Base-by-base conservation (phyloP, 2,888 invertebrate species). In the Nephrotoma appendiculata region DNA sequence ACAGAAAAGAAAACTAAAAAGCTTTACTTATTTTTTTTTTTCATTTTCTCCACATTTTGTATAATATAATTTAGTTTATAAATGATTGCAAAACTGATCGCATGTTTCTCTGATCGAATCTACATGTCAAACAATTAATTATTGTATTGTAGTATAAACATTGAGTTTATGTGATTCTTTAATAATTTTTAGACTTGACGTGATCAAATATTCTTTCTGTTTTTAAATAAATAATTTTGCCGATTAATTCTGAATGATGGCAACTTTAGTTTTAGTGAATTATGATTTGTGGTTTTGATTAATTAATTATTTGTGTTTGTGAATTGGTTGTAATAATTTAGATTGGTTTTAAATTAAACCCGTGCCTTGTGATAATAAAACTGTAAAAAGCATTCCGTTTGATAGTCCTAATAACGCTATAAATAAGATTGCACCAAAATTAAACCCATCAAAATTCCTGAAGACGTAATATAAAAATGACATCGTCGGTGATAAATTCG, bases 21-120 rank as follows among this genome's bases (percentile, higher is more conserved):
- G 71, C 71, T 71, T 71, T 71, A 31, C 71, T 71, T 31, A 71
- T 52, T 52, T 52, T 52, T 52, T n/a, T 52, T 11, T 71, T 31
- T 71, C 7, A 71, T 71, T 71, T 71, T 71, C 31, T 71, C 71
- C 71, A 71, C 71, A 31, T 71, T 71, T 71, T 31, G 19, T 71
- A 9, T 71, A 31, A 31, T 71, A 71, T 71, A 31, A 71, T 71
- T 84, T 43, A 84, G 84, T 84, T 84, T n/a, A 7, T 84, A 15
- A 42, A 43, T 84, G 84, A 84, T 84, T 84, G 43, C 84, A 84
- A 84, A 84, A 42, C 84, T 84, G 84, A 43, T 84, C 84, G 84
- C 84, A 84, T 84, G 84, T 84, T 15, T 41, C 9, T 71, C 31
- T 71, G 71, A 71, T 71, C 71, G 31, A 31, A 71, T 71, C 31